These are phyloP conservation scores for Beaufortia kweichowensis DNA, from an alignment of 2,113 vertebrate species.

Conservation along the genomic window DNA sequence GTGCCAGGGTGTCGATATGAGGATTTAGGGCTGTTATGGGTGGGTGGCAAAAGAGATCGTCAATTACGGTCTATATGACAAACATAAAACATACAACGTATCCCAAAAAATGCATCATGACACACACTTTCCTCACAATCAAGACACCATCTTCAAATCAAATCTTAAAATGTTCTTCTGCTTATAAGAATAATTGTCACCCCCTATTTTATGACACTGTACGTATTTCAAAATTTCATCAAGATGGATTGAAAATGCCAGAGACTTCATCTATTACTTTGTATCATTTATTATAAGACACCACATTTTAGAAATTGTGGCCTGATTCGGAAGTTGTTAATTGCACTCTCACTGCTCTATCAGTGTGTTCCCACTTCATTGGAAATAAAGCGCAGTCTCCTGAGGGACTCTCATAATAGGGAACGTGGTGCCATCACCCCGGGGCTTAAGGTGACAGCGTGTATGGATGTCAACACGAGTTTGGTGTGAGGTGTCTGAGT, in stretches of 20 bases:
- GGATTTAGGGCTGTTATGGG: too few species aligned
- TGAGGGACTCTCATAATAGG: constrained; percentile 56
- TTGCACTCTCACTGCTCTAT: constrained; percentile 64
- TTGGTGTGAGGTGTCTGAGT: constrained; percentile 56
- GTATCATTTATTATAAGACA: constrained; percentile 6
- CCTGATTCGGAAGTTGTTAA: constrained; percentile 59
- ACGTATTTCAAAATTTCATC: neutral
- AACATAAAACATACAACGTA: constrained; percentile 41
- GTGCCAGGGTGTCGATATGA: too few species aligned
- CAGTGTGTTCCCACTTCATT: constrained; percentile 55
- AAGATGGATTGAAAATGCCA: neutral
- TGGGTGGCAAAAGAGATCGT: constrained; percentile 16
- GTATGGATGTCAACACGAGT: constrained; percentile 51
- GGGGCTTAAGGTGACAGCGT: constrained; percentile 52
- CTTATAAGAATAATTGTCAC: neutral
- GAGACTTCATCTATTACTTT: neutral
- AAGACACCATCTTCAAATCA: neutral
- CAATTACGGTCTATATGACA: too few species aligned
- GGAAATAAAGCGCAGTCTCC: constrained; percentile 48
- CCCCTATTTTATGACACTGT: neutral
- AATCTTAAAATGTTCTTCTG: neutral
- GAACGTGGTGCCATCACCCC: constrained; percentile 39
- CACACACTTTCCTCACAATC: constrained; percentile 17
- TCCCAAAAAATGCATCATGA: constrained; percentile 47
- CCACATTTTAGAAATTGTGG: constrained; percentile 23